Base-by-base conservation (phyloP, 2,888 invertebrate genomes). In the Masnerella sp. region DNA sequence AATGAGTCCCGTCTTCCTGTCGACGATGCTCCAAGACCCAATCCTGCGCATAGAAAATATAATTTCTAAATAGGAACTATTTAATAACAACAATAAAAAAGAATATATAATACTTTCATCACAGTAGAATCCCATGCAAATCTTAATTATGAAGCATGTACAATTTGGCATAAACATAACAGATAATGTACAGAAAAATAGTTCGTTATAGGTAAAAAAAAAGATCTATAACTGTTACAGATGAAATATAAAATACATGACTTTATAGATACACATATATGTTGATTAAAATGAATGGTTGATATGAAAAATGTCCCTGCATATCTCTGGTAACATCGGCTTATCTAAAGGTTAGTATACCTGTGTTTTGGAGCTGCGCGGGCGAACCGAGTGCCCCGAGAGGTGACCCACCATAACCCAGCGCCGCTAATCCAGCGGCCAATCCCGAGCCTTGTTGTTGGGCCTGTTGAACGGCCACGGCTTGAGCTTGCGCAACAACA, bases 1-100 rank as follows among this genome's bases (percentile, higher is more conserved):
- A 94, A 93, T 18, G 94, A 94, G 87, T 95, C 95, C 75, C 94
- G 90, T 79, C 94, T 90, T 65, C 93, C 93, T 73, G 91, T 91
- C 80, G 92, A 90, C 64, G 92, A 91, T 77, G 88, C 88, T 76
- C 89, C 88, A 42, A 89, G 85, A 59, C 89, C 88, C 61, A 89
- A 84, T 82, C 88, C 89, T 88, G 83, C 71, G 73, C 74, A 82
- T 72, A 82, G 61, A 79, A 59, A 78, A 36, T 9, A 20, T 30
- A 15, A 38, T 4, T 8, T 47, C 28, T n/a, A n/a, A n/a, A n/a
- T n/a, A n/a, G n/a, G n/a, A n/a, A n/a, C n/a, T n/a, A n/a, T n/a
- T n/a, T n/a, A n/a, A n/a, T n/a, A n/a, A n/a, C n/a, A n/a, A n/a
- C n/a, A n/a, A n/a, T n/a, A n/a, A n/a, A n/a, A n/a, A n/a, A n/a